Conservation (phyloP, 2,888 invertebrate species). For the Galerucella calmariensis region DNA sequence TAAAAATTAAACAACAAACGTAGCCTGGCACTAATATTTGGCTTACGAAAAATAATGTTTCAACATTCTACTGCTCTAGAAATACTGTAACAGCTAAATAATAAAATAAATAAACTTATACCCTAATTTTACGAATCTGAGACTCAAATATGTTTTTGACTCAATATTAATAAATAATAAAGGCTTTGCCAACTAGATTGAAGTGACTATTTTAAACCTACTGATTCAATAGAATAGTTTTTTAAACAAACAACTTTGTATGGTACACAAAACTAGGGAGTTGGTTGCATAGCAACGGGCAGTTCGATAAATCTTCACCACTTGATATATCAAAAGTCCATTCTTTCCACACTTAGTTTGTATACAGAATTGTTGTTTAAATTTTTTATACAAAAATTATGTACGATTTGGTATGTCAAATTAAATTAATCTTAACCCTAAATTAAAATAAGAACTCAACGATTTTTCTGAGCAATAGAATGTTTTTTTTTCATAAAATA, state of each 20-base stretch:
- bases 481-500: slow-evolving; percentile 35
- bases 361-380: neutral
- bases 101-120: slow-evolving; percentile 32
- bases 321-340: neutral
- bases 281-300: too few species aligned
- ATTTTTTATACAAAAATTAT: neutral
- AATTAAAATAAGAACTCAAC: neutral
- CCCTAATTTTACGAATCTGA: slow-evolving; percentile 36
- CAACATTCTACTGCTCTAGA: slow-evolving; percentile 39
- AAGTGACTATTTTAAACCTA: slow-evolving; percentile 28
- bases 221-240: slow-evolving; percentile 16
- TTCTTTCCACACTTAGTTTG: neutral
- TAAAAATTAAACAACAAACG: slow-evolving; percentile 45
- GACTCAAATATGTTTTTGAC: slow-evolving; percentile 40
- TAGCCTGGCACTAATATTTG: slow-evolving; percentile 43
- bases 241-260: neutral
- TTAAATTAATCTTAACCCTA: neutral
- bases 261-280: neutral
- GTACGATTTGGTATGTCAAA: neutral
- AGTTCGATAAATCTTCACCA: too few species aligned
- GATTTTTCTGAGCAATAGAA: slow-evolving; percentile 41
- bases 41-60: slow-evolving; percentile 31
- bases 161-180: slow-evolving; percentile 42
- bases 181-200: slow-evolving; percentile 41
- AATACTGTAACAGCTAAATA: slow-evolving; percentile 27